Conservation (phyloP, 2,113 vertebrate genomes). For the Larimichthys crocea region DNA sequence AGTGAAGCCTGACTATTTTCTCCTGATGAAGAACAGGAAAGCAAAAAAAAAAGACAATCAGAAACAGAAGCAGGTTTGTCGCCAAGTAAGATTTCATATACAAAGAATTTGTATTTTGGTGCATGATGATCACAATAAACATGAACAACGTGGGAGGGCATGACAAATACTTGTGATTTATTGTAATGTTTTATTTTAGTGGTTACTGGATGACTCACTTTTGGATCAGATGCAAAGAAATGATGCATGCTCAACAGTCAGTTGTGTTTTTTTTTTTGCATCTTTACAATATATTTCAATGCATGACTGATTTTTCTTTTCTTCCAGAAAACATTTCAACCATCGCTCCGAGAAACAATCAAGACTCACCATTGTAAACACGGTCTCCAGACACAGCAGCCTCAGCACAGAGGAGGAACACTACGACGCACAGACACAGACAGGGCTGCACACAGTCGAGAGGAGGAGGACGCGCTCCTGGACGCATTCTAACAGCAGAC, state of each 20-base stretch:
- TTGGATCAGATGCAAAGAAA: neutral
- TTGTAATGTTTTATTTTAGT: neutral
- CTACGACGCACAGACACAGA: slow-evolving; percentile 43
- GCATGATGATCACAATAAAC: neutral
- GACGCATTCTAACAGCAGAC: slow-evolving; percentile 71
- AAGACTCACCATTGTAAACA: slow-evolving; percentile 69
- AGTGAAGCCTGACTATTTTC: slow-evolving; percentile 24
- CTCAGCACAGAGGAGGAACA: slow-evolving; percentile 35
- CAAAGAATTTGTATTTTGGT: neutral
- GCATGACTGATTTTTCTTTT: neutral
- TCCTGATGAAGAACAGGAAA: slow-evolving; percentile 33
- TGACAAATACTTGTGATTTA: neutral
- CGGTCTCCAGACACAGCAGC: slow-evolving; percentile 45
- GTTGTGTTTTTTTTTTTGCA: neutral
- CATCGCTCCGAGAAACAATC: neutral
- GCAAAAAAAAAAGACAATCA: neutral
- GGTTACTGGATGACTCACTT: neutral
- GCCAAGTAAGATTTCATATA: neutral
- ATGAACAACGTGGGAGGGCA: neutral
- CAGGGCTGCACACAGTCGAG: slow-evolving; percentile 40
- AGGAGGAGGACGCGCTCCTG: slow-evolving; percentile 42
- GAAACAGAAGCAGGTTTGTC: neutral
- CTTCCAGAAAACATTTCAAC: neutral
- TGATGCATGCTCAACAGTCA: neutral
- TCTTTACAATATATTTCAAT: neutral